phyloP scores from a whole-genome alignment of 1,140 invertebrate genomes.

The Dendrolimus kikuchii region DNA sequence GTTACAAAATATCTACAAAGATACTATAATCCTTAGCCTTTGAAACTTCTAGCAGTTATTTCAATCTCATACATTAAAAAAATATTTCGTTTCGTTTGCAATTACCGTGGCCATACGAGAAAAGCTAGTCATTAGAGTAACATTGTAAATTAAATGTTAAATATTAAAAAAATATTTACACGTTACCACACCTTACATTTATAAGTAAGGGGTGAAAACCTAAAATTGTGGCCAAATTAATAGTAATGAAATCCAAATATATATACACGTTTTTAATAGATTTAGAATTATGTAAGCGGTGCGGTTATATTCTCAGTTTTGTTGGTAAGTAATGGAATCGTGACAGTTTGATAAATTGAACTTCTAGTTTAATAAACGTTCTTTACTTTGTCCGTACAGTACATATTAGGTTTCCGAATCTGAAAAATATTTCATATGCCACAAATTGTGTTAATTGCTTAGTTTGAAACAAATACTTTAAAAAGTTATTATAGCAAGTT shows the following conservation, averaged over 20 bases:
- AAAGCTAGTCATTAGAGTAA: slow-evolving; percentile 67
- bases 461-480: no score
- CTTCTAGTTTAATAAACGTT: no score
- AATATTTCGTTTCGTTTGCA: slow-evolving; percentile 27
- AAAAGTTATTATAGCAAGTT: no score
- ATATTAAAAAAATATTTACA: slow-evolving; percentile 64
- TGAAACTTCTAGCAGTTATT: slow-evolving; percentile 5
- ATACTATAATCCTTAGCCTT: no score
- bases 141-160: slow-evolving; percentile 64
- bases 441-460: no score
- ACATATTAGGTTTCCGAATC: no score
- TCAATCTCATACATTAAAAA: slow-evolving; percentile 11
- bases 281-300: slow-evolving; percentile 41
- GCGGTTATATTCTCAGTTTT: slow-evolving; percentile 23
- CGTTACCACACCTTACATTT: slow-evolving; percentile 48
- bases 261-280: slow-evolving; percentile 66
- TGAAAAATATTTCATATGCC: no score
- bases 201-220: slow-evolving; percentile 48
- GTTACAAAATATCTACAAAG: no score
- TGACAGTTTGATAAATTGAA: neutral
- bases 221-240: slow-evolving; percentile 68
- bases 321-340: neutral
- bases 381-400: no score
- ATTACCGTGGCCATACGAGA: slow-evolving; percentile 59
- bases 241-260: slow-evolving; percentile 65